Evolutionary conservation across 2,113 vertebrate genomes (phyloP).

Genomic region (Mesoclemmys tuberculata): DNA sequence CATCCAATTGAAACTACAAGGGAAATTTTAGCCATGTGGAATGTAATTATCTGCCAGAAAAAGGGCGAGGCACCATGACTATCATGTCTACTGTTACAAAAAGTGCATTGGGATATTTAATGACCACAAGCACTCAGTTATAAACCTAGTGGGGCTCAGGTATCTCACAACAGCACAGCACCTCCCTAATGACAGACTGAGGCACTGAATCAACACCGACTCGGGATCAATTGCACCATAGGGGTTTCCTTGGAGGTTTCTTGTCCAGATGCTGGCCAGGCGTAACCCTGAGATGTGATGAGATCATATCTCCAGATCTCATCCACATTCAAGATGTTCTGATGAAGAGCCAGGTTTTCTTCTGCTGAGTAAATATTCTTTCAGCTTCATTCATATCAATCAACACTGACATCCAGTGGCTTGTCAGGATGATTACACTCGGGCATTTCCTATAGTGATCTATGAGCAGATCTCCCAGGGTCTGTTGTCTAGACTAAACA

Average conservation of each 20-base stretch:
- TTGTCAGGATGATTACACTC: conserved; percentile 23
- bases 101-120: not conserved
- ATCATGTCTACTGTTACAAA: not conserved
- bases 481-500: not conserved
- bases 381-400: conserved; percentile 24
- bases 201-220: not conserved
- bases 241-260: not conserved
- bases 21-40: not conserved
- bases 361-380: not conserved
- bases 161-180: not conserved
- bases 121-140: not conserved
- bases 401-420: conserved; percentile 76
- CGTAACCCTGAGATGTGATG: not conserved
- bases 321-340: not conserved
- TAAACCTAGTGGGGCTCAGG: too few species aligned
- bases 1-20: not conserved
- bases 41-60: not conserved
- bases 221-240: not conserved
- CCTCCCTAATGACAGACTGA: not conserved
- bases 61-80: not conserved
- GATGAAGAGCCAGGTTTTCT: not conserved
- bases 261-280: not conserved
- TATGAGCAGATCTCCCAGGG: not conserved
- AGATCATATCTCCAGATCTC: not conserved
- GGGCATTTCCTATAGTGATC: accelerated